Evolutionary conservation across 2,888 invertebrate species (phyloP).

Genomic region (Allacma fusca): DNA sequence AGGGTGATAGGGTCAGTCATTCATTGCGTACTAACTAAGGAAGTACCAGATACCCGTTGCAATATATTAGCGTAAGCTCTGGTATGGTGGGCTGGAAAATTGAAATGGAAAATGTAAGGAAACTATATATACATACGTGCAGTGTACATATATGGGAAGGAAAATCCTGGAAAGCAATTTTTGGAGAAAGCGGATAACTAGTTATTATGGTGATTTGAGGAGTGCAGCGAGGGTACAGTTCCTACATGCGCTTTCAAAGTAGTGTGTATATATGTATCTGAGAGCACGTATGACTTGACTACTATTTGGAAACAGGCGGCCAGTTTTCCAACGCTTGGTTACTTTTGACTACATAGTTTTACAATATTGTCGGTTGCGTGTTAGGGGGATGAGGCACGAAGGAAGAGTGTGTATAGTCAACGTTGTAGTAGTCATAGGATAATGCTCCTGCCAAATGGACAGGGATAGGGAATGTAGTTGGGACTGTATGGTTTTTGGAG

Average conservation of each 20-base stretch:
- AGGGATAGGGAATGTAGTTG: background rate
- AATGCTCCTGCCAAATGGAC: background rate
- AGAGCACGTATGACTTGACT: background rate
- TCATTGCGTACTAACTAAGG: no score
- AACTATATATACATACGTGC: no score
- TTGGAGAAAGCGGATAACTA: conserved; percentile 21
- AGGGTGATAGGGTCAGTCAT: no score
- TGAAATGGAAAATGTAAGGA: conserved; percentile 8
- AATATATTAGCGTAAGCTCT: no score
- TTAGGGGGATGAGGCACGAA: background rate
- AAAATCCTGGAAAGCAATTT: conserved; percentile 16
- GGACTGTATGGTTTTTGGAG: background rate
- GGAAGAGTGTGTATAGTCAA: background rate
- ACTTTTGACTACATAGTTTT: background rate
- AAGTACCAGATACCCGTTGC: no score
- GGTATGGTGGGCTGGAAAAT: no score
- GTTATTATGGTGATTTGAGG: background rate
- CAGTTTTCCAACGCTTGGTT: conserved; percentile 7
- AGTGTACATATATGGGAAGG: background rate
- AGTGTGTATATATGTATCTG: background rate
- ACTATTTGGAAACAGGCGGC: background rate
- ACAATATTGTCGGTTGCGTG: conserved; percentile 14
- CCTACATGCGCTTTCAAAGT: background rate
- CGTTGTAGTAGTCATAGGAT: conserved; percentile 1
- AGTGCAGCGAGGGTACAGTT: background rate